Conservation (phyloP, 1,140 invertebrate species). For the Phortica variegata region DNA sequence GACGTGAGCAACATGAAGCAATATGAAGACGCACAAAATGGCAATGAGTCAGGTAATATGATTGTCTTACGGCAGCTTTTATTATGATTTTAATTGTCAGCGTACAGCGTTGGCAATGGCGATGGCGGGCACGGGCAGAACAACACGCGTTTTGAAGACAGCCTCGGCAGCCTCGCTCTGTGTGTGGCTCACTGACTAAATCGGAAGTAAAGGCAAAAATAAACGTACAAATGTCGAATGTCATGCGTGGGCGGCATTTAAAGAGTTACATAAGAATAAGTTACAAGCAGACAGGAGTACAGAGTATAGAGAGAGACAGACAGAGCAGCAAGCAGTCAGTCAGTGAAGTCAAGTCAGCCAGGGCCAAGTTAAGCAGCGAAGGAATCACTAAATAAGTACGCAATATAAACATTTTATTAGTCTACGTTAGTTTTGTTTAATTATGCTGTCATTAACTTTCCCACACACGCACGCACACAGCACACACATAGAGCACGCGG, state of each 20-base stretch:
- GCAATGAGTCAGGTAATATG: conserved; percentile 10
- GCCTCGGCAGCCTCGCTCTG: too few relatives aligned
- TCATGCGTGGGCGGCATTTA: neutral
- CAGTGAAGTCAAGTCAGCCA: conserved; percentile 24
- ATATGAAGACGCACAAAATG: too few relatives aligned
- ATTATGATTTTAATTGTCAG: conserved; percentile 44
- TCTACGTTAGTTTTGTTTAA: conserved; percentile 51
- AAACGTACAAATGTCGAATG: neutral
- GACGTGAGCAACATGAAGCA: too few relatives aligned
- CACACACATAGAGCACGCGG: neutral
- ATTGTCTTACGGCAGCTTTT: conserved; percentile 32
- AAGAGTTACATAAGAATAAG: neutral
- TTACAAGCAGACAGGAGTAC: too few relatives aligned
- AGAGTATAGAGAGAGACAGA: neutral
- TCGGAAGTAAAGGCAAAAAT: neutral
- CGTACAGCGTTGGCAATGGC: conserved; percentile 15
- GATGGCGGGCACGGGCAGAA: too few relatives aligned
- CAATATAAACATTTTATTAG: conserved; percentile 47
- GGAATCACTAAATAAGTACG: conserved; percentile 7
- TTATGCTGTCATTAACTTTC: conserved; percentile 53
- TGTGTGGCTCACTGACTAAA: neutral
- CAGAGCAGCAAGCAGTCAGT: neutral
- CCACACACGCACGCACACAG: conserved; percentile 25
- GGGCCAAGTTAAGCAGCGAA: too few relatives aligned
- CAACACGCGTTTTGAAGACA: too few relatives aligned